phyloP scores from a whole-genome alignment of 2,888 invertebrate genomes.

The Drosophila koepferae region DNA sequence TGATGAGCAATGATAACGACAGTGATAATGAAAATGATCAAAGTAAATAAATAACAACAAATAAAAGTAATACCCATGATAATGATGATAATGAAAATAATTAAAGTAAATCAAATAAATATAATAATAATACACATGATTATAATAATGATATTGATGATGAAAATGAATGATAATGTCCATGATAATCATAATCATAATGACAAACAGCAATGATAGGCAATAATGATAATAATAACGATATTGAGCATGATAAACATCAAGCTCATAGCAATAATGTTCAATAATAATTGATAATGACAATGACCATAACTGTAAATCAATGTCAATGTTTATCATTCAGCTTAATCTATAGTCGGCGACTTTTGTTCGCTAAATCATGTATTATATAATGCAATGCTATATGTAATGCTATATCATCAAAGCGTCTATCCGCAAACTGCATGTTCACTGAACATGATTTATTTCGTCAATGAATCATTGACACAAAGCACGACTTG shows the following conservation, averaged over 20 bases:
- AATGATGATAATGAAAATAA: background rate
- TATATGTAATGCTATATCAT: background rate
- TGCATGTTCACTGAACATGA: background rate
- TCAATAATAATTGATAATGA: background rate
- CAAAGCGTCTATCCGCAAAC: background rate
- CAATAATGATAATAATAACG: background rate
- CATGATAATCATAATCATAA: background rate
- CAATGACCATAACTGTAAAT: background rate
- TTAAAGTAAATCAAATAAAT: no score
- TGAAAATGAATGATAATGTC: background rate
- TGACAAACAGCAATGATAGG: background rate
- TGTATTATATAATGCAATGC: background rate
- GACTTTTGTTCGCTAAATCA: background rate
- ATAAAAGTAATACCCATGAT: no score
- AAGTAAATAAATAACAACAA: background rate
- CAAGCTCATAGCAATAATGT: background rate
- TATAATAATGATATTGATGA: background rate
- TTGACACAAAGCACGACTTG: background rate
- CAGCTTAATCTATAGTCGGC: background rate
- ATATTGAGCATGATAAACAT: background rate
- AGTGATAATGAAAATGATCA: background rate
- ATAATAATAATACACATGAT: background rate
- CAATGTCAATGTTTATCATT: background rate
- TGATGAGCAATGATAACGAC: background rate
- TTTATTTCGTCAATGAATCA: constrained; percentile 17